phyloP scores from a whole-genome alignment of 2,797 vertebrate genomes.

The Darevskia mixta region DNA sequence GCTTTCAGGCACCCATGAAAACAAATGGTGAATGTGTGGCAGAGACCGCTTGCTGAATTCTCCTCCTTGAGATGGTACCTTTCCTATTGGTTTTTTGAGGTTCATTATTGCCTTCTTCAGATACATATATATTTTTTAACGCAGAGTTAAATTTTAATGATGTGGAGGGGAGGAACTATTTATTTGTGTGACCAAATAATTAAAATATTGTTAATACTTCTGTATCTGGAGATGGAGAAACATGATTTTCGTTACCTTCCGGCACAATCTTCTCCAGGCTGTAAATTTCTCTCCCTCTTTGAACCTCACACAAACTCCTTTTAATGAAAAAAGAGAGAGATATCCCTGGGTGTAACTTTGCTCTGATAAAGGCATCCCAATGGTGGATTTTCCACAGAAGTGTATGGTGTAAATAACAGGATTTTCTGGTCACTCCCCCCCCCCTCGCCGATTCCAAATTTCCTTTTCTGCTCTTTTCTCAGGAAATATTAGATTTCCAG shows the following conservation, averaged over 20 bases:
- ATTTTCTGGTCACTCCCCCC: constrained; percentile 59
- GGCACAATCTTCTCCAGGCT: constrained; percentile 29
- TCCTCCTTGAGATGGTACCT: constrained; percentile 23
- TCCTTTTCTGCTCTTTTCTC: constrained; percentile 45
- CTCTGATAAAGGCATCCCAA: constrained; percentile 43
- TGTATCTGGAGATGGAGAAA: background rate
- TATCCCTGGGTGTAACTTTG: constrained; percentile 33
- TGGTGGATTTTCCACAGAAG: constrained; percentile 34
- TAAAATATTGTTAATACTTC: constrained; percentile 27
- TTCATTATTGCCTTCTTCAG: constrained; percentile 35
- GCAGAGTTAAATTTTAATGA: constrained; percentile 11
- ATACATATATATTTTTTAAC: background rate
- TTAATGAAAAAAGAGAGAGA: constrained; percentile 32
- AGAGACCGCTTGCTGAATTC: background rate
- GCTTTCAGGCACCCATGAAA: background rate
- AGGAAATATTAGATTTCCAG: constrained; percentile 69
- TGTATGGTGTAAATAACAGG: constrained; percentile 54
- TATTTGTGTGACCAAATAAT: constrained; percentile 41
- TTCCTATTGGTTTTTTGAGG: constrained; percentile 49
- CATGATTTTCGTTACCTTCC: constrained; percentile 12
- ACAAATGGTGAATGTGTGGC: background rate
- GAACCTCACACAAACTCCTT: constrained; percentile 32
- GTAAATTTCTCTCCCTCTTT: constrained; percentile 42
- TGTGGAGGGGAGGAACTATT: background rate
- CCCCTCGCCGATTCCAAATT: constrained; percentile 46